Evolutionary conservation across 2,113 vertebrate genomes (phyloP), one percentile per base, ranked within the genome.

Genomic region (Pagrus major): DNA sequence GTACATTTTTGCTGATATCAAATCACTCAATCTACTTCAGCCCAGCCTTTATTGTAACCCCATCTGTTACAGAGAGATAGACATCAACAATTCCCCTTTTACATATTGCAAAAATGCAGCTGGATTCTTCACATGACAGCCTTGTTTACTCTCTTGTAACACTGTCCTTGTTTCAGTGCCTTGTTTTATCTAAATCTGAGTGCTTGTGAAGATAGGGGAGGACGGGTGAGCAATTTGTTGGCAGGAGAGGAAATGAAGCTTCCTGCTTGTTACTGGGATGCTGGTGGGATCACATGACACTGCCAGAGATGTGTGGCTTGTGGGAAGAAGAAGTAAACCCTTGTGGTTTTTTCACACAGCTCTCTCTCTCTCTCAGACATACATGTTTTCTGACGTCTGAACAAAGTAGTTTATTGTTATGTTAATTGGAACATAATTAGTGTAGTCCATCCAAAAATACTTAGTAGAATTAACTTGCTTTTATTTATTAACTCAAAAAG

Each of bases 191-290:
- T 92, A 81, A 79, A 87, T 89, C 84, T 68, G 76, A 85, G 83
- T 78, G 86, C 83, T 71, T 65, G 81, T 78, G 78, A 67, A 93
- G 83, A 88, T 75, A 55, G 42, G 33, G 74, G 63, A 49, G 58
- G 71, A 61, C 47, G 77, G 80, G 86, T 75, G 80, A 91, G 81
- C 80, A 87, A 90, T 86, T 85, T 92, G 88, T 86, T 86, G 83
- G 70, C 86, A 77, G 84, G 80, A 86, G 66, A 86, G 91, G 90
- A 94, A 94, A 93, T 92, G 76, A 92, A 92, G 84, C 85, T 91
- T 91, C 84, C 92, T 91, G 88, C 54, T 89, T 89, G 93, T 91
- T 91, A 89, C 84, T 88, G 73, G 77, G 76, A 73, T 39, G 69
- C 78, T 67, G 89, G 52, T 51, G 42, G 67, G 80, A 86, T 91